These are phyloP conservation scores for Hemicrepidius hirtus DNA, from an alignment of 2,888 invertebrate species.

Conservation along the genomic window DNA sequence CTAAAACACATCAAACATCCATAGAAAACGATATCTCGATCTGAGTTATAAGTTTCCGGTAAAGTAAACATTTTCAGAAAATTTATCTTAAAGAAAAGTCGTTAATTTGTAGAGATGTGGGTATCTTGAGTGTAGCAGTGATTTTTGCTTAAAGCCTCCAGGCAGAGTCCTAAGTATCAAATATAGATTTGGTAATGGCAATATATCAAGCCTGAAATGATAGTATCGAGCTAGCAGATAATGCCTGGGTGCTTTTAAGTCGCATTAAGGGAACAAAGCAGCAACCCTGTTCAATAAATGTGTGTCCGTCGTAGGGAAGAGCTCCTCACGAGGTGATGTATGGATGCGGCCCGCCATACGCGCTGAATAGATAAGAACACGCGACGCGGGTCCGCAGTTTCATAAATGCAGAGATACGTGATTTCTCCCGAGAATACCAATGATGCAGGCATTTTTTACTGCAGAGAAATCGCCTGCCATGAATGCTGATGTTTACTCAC, in stretches of 20 bases:
- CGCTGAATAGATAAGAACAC: constrained; percentile 59
- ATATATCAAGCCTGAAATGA: constrained; percentile 25
- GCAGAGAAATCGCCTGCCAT: constrained; percentile 41
- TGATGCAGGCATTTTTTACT: constrained; percentile 59
- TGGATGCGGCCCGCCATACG: constrained; percentile 48
- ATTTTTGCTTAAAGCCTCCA: constrained; percentile 2
- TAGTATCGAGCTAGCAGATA: constrained; percentile 25
- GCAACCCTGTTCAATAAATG: constrained; percentile 47
- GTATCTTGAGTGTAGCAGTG: neutral
- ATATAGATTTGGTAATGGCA: constrained; percentile 28
- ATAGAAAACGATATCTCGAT: no score
- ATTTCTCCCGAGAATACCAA: constrained; percentile 60
- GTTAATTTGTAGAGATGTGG: neutral
- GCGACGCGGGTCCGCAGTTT: constrained; percentile 47
- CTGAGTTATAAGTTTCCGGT: no score
- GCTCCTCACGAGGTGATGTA: constrained; percentile 44
- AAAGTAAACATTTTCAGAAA: no score
- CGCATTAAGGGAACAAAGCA: constrained; percentile 39
- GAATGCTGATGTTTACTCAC: constrained; percentile 45
- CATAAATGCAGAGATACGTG: constrained; percentile 59
- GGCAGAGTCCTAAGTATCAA: constrained; percentile 16
- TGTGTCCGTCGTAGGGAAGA: constrained; percentile 31
- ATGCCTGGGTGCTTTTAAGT: constrained; percentile 36
- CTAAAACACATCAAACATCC: no score
- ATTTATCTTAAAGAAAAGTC: no score